Evolutionary conservation across 2,113 vertebrate species (phyloP).

Genomic region (Passer domesticus): DNA sequence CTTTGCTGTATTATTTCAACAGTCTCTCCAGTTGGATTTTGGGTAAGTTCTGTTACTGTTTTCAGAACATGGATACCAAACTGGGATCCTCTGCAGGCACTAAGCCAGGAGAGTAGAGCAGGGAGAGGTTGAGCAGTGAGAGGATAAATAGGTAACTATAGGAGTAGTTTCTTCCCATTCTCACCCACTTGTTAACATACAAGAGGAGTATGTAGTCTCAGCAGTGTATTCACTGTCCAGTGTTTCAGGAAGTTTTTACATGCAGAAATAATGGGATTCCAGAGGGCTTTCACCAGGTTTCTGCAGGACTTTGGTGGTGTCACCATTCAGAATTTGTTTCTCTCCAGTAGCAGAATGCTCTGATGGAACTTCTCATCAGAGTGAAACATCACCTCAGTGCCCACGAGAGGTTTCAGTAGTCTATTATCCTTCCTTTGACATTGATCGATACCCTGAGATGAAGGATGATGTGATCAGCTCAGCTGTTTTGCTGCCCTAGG

Average conservation of each 20-base stretch:
- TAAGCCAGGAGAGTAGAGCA: not conserved
- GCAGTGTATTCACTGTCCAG: not conserved
- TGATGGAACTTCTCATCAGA: not conserved
- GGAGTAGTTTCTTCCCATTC: not conserved
- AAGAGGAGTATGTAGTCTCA: not conserved
- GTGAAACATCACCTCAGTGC: not conserved
- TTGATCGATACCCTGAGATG: not conserved
- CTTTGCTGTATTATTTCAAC: not conserved
- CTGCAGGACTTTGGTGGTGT: not conserved
- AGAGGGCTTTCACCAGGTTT: not conserved
- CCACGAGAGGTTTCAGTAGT: not conserved
- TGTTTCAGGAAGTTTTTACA: not conserved
- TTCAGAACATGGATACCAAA: not conserved
- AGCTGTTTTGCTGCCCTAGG: not conserved
- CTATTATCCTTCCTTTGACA: not conserved
- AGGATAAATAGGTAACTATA: not conserved
- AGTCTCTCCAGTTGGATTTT: not conserved
- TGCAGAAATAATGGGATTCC: not conserved
- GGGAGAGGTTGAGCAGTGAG: not conserved
- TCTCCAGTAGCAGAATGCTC: not conserved
- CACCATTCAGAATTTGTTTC: not conserved
- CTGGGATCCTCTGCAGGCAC: not conserved
- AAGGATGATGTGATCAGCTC: not conserved
- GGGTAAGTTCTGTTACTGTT: not conserved
- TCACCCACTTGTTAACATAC: not conserved